Conservation (phyloP, 2,113 vertebrate species). For the Brevimyrus niger region DNA sequence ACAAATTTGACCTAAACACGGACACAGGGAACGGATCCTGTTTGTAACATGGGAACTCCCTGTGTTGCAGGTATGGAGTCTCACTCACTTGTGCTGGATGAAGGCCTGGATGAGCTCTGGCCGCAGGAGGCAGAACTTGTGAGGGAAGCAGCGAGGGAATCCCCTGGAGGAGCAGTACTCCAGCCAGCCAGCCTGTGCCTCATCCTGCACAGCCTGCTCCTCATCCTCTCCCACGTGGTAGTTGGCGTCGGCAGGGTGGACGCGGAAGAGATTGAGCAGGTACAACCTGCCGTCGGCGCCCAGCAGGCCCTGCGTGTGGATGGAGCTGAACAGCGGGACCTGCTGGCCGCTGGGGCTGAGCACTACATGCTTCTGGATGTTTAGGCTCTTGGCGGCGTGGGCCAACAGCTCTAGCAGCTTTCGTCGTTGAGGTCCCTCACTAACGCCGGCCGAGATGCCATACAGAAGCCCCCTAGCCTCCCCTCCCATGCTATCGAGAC, state of each 20-base stretch:
- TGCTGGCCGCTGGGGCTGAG: slow-evolving; percentile 46
- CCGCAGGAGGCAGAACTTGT: slow-evolving; percentile 60
- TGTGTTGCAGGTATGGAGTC: background rate
- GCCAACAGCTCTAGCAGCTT: slow-evolving; percentile 57
- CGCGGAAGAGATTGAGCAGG: slow-evolving; percentile 66
- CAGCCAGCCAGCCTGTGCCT: slow-evolving; percentile 39
- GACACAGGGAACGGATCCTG: background rate
- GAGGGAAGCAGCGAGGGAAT: slow-evolving; percentile 53
- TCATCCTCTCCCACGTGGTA: slow-evolving; percentile 44
- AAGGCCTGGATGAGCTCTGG: slow-evolving; percentile 64
- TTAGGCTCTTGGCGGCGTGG: slow-evolving; percentile 55
- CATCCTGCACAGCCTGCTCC: slow-evolving; percentile 14
- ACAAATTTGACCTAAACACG: background rate
- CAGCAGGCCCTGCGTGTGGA: slow-evolving; percentile 65
- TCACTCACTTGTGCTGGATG: slow-evolving; percentile 64
- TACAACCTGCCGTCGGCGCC: slow-evolving; percentile 69
- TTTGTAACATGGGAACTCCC: background rate
- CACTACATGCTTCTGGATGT: slow-evolving; percentile 57
- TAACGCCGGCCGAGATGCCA: slow-evolving; percentile 54
- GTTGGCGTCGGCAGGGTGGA: slow-evolving; percentile 64
- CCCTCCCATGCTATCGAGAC: slow-evolving; percentile 54
- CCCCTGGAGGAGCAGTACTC: slow-evolving; percentile 42
- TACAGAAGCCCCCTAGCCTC: slow-evolving; percentile 60
- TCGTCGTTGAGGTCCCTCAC: slow-evolving; percentile 56
- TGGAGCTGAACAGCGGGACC: slow-evolving; percentile 62